Evolutionary conservation across 2,113 vertebrate genomes (phyloP).

Genomic region (Scytalopus superciliaris): DNA sequence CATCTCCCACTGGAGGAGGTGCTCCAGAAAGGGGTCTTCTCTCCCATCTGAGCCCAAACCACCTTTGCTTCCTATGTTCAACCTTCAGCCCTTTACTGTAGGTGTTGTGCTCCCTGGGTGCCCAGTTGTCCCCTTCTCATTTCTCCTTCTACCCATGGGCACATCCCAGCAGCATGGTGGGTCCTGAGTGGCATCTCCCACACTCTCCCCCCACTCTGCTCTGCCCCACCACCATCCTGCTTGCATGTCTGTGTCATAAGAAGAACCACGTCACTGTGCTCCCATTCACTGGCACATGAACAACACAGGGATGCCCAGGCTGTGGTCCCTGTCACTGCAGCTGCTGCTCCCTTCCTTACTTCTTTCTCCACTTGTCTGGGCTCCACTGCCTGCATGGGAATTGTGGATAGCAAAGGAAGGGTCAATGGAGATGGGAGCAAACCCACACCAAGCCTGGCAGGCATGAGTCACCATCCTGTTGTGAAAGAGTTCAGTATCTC

Average conservation of each 20-base stretch:
- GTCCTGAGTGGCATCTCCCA: background rate
- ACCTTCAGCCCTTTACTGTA: background rate
- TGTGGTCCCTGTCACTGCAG: background rate
- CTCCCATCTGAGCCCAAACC: background rate
- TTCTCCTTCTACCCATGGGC: background rate
- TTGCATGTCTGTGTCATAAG: fast-evolving
- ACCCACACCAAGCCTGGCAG: background rate
- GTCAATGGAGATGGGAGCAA: background rate
- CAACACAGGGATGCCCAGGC: background rate
- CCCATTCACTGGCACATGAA: background rate
- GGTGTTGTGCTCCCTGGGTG: background rate
- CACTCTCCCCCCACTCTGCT: background rate
- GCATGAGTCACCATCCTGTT: background rate
- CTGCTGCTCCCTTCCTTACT: background rate
- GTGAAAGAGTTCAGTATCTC: fast-evolving
- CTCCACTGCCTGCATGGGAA: background rate
- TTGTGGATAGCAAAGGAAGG: background rate
- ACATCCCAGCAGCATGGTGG: background rate
- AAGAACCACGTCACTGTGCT: background rate
- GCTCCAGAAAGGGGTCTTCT: background rate
- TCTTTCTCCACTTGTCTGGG: background rate
- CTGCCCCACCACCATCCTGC: background rate
- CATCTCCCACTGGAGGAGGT: background rate
- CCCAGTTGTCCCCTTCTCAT: background rate
- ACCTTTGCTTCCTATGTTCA: background rate